These are phyloP conservation scores for Oncorhynchus gorbuscha DNA, from an alignment of 2,113 vertebrate genomes.

Conservation along the genomic window DNA sequence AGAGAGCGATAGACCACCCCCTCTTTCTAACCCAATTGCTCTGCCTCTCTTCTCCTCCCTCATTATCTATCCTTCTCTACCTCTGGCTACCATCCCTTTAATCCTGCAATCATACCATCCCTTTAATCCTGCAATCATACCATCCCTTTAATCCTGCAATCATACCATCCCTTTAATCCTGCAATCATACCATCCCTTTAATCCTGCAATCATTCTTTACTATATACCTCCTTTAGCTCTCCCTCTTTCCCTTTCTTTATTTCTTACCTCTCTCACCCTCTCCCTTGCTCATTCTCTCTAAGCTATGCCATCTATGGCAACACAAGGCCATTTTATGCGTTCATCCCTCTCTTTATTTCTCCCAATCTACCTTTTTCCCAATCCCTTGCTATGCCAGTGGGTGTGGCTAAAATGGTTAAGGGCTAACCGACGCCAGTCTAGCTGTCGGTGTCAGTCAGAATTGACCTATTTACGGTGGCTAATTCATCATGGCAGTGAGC, in stretches of 20 bases:
- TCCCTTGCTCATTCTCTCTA: neutral
- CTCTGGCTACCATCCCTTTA: neutral
- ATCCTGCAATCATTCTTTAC: neutral
- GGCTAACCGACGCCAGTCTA: constrained; percentile 20
- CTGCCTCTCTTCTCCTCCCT: no score
- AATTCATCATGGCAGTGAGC: constrained; percentile 73
- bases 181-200: neutral
- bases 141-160: neutral
- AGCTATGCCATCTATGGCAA: no score
- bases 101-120: neutral
- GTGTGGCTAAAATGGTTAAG: constrained; percentile 5
- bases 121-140: no score
- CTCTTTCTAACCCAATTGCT: no score
- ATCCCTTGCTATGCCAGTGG: neutral
- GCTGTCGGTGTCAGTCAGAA: constrained; percentile 63
- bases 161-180: neutral
- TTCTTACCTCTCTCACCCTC: neutral
- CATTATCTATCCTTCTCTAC: no score
- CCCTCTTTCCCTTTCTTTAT: no score
- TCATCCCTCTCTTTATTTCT: neutral
- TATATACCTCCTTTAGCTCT: neutral
- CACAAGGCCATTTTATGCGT: no score
- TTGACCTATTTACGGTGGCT: constrained; percentile 71
- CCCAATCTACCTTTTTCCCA: neutral
- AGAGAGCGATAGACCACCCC: constrained; percentile 40